Conservation (phyloP, 2,888 invertebrate genomes). For the Gortyna flavago region DNA sequence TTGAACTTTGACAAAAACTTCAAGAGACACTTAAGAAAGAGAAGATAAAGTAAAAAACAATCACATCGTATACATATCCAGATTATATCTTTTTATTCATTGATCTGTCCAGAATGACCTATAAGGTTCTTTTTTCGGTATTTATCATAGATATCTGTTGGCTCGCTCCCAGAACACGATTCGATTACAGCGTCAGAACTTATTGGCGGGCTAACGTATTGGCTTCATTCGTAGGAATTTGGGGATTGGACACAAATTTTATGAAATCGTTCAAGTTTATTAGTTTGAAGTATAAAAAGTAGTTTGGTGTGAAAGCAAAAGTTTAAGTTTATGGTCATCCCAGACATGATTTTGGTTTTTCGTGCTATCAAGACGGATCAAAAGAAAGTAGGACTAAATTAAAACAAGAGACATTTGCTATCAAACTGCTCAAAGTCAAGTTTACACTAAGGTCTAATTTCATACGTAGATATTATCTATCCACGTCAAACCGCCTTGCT, state of each 20-base stretch:
- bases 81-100: slow-evolving; percentile 43
- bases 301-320: neutral
- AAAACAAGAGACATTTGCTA: neutral
- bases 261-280: slow-evolving; percentile 24
- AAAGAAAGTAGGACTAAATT: neutral
- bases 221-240: slow-evolving; percentile 57
- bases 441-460: neutral
- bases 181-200: slow-evolving; percentile 64
- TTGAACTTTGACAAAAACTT: neutral
- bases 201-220: slow-evolving; percentile 57
- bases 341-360: neutral
- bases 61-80: slow-evolving; percentile 22
- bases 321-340: neutral
- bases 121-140: slow-evolving; percentile 48
- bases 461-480: neutral
- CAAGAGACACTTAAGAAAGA: neutral
- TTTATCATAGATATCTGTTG: slow-evolving; percentile 68
- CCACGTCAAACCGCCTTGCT: neutral
- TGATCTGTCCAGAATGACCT: slow-evolving; percentile 34
- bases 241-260: slow-evolving; percentile 29
- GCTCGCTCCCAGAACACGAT: slow-evolving; percentile 68
- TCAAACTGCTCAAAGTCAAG: neutral
- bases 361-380: neutral
- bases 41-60: slow-evolving; percentile 23
- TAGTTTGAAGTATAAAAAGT: slow-evolving; percentile 14